phyloP scores from a whole-genome alignment of 2,113 vertebrate genomes.

The Bubalus kerabau region DNA sequence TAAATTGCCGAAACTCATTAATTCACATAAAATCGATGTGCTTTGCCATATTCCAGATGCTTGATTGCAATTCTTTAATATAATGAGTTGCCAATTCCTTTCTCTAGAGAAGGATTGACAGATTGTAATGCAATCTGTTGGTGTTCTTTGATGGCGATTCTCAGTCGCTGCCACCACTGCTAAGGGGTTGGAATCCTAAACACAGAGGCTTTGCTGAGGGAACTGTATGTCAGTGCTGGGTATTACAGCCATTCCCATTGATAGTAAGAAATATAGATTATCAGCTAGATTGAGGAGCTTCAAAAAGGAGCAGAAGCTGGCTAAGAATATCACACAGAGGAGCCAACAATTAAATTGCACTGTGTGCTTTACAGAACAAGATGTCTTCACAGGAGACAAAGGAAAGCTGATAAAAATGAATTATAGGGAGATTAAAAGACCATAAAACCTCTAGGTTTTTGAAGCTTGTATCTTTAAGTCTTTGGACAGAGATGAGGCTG shows the following conservation, averaged over 20 bases:
- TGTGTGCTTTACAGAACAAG: constrained; percentile 9
- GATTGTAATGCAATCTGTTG: constrained; percentile 84
- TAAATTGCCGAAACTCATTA: constrained; percentile 74
- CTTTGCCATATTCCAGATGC: constrained; percentile 81
- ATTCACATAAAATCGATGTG: constrained; percentile 70
- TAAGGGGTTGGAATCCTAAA: constrained; percentile 55
- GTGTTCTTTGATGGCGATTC: constrained; percentile 68
- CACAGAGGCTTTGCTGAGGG: constrained; percentile 51
- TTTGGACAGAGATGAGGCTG: background rate
- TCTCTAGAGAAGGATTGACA: constrained; percentile 79
- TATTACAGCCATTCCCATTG: constrained; percentile 26
- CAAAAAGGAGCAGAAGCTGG: constrained; percentile 9
- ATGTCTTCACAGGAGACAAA: constrained; percentile 31
- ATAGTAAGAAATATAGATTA: background rate
- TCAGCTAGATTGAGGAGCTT: constrained; percentile 33
- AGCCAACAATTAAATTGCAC: constrained; percentile 19
- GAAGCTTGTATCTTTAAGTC: background rate
- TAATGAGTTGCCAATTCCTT: constrained; percentile 76
- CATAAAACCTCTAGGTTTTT: constrained; percentile 4
- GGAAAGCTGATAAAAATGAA: constrained; percentile 44
- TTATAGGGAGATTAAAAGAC: constrained; percentile 16
- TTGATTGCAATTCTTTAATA: constrained; percentile 75
- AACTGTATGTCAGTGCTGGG: constrained; percentile 41
- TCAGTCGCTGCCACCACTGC: constrained; percentile 59
- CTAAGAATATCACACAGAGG: background rate